Base-by-base conservation (phyloP, 2,888 invertebrate genomes). In the Apamea monoglypha region DNA sequence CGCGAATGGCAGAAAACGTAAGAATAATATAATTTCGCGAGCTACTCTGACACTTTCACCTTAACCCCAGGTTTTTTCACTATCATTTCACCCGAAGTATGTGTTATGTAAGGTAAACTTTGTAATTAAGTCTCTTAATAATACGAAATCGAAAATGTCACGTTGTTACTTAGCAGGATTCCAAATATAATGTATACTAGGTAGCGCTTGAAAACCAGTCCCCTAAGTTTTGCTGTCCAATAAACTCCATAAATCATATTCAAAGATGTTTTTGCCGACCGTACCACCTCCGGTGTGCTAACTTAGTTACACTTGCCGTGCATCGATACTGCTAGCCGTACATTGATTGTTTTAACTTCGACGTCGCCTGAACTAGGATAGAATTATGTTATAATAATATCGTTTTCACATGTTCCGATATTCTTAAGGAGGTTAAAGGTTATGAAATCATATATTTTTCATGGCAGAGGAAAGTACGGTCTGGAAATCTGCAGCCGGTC, bases 241-340 rank as follows among this genome's bases (percentile, higher is more conserved):
- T 32, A 78, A 44, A 44, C 7, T 78, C 40, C 53, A 78, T 71
- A 64, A 63, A 56, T 79, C 63, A 78, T 21, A 47, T 78, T 12
- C 5, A 16, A 36, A 7, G 12, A 32, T 63, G 71, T 79, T 78
- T 79, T 69, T 86, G 82, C 63, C 6, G 21, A 76, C 78, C 47
- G 25, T 84, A 84, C 59, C 36, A 66, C 40, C 16, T 66, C 14
- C 21, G 40, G 61, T 25, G 21, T 29, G 50, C 64, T 82, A 84
- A 84, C 67, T 72, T 66, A 73, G 82, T 81, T 86, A 70, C 63
- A 71, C 12, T 36, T n/a, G n/a, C 40, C 29, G 25, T n/a, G 25
- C 21, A 78, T 84, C 75, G 82, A 86, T 66, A 56, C 67, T 74
- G 61, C 63, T 79, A 50, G 32, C 53, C 53, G 44, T 76, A 74